phyloP scores from a whole-genome alignment of 2,113 vertebrate genomes.

The Boleophthalmus pectinirostris region DNA sequence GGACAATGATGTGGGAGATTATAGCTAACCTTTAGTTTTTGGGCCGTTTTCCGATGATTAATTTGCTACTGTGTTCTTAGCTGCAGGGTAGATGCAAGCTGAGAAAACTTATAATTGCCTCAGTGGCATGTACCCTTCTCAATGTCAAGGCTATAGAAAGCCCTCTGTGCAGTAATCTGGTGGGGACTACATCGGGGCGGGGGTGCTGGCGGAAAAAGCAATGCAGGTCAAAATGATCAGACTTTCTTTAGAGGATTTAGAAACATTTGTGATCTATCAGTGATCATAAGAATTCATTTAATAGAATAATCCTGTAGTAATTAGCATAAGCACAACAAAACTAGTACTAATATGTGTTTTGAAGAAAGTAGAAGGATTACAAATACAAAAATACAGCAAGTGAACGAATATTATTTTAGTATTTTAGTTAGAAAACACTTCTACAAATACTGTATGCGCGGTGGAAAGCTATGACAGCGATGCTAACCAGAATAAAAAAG shows the following conservation, averaged over 20 bases:
- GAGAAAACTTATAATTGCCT: conserved; percentile 72
- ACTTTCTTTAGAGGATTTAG: conserved; percentile 3
- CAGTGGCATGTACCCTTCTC: conserved; percentile 56
- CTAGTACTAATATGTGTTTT: background rate
- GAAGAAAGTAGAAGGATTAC: background rate
- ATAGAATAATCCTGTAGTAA: background rate
- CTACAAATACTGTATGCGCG: too few relatives aligned
- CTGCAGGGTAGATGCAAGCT: conserved; percentile 65
- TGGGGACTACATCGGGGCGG: conserved; percentile 36
- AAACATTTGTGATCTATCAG: background rate
- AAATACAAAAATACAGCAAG: accelerated
- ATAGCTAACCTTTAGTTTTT: conserved; percentile 67
- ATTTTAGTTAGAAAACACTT: too few relatives aligned
- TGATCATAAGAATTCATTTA: background rate
- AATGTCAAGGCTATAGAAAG: conserved; percentile 61
- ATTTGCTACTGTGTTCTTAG: conserved; percentile 68
- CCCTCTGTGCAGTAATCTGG: conserved; percentile 45
- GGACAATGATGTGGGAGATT: conserved; percentile 65
- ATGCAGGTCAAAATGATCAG: conserved; percentile 9
- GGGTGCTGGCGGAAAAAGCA: conserved; percentile 33
- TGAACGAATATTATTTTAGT: too few relatives aligned
- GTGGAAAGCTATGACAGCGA: too few relatives aligned
- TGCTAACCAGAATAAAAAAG: too few relatives aligned
- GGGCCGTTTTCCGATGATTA: conserved; percentile 71
- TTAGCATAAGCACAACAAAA: background rate